Evolutionary conservation across 1,140 invertebrate species (phyloP).

Genomic region (Atta texana): DNA sequence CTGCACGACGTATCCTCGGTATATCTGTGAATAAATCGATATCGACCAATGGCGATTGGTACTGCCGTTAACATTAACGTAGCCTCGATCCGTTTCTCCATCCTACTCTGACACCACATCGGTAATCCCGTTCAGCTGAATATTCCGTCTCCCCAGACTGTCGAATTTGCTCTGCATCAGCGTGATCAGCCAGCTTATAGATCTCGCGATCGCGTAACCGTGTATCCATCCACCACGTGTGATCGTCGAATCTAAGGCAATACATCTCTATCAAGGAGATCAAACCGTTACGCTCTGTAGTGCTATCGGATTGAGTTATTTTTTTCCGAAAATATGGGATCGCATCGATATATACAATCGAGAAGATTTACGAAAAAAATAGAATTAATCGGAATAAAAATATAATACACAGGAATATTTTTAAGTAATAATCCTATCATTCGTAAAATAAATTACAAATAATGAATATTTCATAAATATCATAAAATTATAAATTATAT

Average conservation of each 20-base stretch:
- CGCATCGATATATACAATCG: neutral
- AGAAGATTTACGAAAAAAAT: conserved; percentile 10
- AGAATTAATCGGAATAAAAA: neutral
- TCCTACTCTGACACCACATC: conserved; percentile 24
- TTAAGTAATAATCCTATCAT: neutral
- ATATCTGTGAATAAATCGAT: conserved; percentile 59
- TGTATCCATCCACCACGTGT: conserved; percentile 26
- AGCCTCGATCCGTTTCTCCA: conserved; percentile 26
- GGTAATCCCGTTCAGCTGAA: conserved; percentile 55
- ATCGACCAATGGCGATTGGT: conserved; percentile 31
- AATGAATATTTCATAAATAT: conserved; percentile 1
- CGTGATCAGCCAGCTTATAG: conserved; percentile 53
- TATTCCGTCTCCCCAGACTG: conserved; percentile 61
- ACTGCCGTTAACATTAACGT: conserved; percentile 20
- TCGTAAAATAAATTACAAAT: neutral
- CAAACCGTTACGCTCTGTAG: neutral
- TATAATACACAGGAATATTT: neutral
- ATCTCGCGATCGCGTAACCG: conserved; percentile 37
- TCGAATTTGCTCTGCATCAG: conserved; percentile 54
- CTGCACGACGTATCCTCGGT: neutral
- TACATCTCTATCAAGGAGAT: conserved; percentile 19
- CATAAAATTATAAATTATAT: neutral
- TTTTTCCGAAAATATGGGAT: neutral
- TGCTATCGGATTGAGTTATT: conserved; percentile 20
- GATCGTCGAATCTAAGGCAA: conserved; percentile 19